Evolutionary conservation across 2,888 invertebrate species (phyloP), one percentile per base, ranked within the genome.

Genomic region (Meloe dianella): DNA sequence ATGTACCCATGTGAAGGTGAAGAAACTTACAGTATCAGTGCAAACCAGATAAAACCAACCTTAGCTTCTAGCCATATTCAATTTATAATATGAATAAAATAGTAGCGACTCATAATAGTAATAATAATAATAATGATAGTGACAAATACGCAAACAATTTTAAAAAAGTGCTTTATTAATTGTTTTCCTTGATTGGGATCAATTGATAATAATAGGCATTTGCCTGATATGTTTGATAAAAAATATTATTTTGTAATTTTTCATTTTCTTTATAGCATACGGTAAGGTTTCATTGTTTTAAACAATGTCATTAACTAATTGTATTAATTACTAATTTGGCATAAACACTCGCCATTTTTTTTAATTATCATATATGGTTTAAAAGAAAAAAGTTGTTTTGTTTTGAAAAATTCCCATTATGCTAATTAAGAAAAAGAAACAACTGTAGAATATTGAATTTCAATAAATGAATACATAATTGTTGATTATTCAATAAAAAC

Each of bases 31-130:
- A 57, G 67, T 71, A 70, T 76, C 74, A 71, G 77, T 75, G 67
- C 62, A 71, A 79, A 77, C 78, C 72, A 73, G 78, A 77, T 79
- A 68, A 64, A 75, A 78, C 75, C 70, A 76, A 77, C 60, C 51
- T 32, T 65, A 51, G 57, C 63, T 57, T 66, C 38, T 35, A 61
- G 64, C 63, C 35, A 58, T 64, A 65, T 35, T 58, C 29, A 63
- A 63, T 41, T 41, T 17, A 41, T 63, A 41, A 56, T 27, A 63
- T 38, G 35, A 56, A 54, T 64, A 35, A 57, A 30, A 57, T 57
- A 60, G 62, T 57, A 38, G 61, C 57, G 17, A 41, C 41, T n/a
- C 35, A 60, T 32, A 27, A 29, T 60, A 27, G 20, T 35, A 30
- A 61, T 61, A 59, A 56, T 24, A 56, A 51, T 59, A 60, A 63